Evolutionary conservation across 2,113 vertebrate species (phyloP), one percentile per base, ranked within the genome.

Genomic region (Phylloscopus trochilus): DNA sequence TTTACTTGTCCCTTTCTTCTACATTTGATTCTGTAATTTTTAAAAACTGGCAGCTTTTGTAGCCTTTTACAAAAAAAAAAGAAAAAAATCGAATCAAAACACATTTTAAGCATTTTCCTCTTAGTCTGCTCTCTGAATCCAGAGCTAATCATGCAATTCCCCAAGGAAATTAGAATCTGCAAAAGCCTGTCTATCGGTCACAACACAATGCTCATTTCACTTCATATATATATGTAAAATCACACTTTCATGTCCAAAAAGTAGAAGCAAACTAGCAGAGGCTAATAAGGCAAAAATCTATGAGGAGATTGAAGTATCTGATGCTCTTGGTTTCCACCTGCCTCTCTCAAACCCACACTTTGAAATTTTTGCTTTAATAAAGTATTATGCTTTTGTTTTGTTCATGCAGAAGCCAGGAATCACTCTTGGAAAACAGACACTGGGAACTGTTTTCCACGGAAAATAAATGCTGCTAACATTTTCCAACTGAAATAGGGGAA

Each of bases 341-440:
- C 24, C 62, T 46, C 56, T 87, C 76, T 76, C 7, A 13, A 64
- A 81, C 19, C 7, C 26, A 33, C 39, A 64, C 18, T 39, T 35
- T 33, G 30, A 70, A 63, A 41, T 27, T 78, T 82, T 59, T 83
- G 7, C 31, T 87, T 94, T 66, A 59, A 44, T 31, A 59, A 86
- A 86, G 82, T 35, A 81, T 24, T 16, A 37, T 95, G 39, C 46
- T 87, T 93, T 75, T 83, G 66, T 70, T 63, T 88, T 84, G 33
- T 55, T 87, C 58, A 69, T 82, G 33, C 23, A 72, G 76, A 51
- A 95, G 75, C 59, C 90, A 93, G 72, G 78, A 96, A 89, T 72
- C 51, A 73, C 47, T 86, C 76, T 49, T 83, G 52, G 81, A 95
- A 97, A 85, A 67, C 0, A 76, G 30, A 33, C 16, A 43, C 62